Evolutionary conservation across 2,113 vertebrate species (phyloP).

Genomic region (Hydrochoerus hydrochaeris): DNA sequence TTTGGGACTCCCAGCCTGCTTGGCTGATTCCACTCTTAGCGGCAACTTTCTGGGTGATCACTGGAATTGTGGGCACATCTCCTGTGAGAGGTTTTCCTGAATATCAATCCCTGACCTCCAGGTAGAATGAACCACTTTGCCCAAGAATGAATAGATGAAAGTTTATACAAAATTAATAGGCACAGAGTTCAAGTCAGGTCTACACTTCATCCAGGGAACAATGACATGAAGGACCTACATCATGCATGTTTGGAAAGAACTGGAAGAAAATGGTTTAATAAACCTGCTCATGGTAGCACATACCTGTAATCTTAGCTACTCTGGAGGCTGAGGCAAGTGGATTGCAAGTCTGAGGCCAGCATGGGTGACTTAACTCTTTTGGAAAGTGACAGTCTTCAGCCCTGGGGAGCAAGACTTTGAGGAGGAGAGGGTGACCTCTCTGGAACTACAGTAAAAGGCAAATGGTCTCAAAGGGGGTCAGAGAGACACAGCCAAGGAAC

Average conservation of each 20-base stretch:
- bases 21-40: not conserved
- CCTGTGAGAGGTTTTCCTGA: not conserved
- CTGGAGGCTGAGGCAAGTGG: not conserved
- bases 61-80: not conserved
- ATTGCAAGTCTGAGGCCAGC: not conserved
- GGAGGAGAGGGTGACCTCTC: not conserved
- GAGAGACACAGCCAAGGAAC: not conserved
- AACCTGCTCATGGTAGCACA: not conserved
- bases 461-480: not conserved
- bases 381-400: not conserved
- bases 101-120: not conserved
- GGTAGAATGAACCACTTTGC: not conserved
- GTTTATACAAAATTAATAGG: not conserved
- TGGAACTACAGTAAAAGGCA: not conserved
- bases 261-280: not conserved
- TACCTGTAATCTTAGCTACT: not conserved
- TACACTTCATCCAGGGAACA: not conserved
- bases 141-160: not conserved
- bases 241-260: not conserved
- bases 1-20: not conserved
- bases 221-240: not conserved
- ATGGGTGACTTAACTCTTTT: no score
- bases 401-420: not conserved
- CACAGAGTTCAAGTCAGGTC: not conserved
- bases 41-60: not conserved